Percentiles rank a stretch among this genome's conserved stretches.
phyloP scores from a whole-genome alignment of 2,888 invertebrate genomes.

The Caradrina kadenii region DNA sequence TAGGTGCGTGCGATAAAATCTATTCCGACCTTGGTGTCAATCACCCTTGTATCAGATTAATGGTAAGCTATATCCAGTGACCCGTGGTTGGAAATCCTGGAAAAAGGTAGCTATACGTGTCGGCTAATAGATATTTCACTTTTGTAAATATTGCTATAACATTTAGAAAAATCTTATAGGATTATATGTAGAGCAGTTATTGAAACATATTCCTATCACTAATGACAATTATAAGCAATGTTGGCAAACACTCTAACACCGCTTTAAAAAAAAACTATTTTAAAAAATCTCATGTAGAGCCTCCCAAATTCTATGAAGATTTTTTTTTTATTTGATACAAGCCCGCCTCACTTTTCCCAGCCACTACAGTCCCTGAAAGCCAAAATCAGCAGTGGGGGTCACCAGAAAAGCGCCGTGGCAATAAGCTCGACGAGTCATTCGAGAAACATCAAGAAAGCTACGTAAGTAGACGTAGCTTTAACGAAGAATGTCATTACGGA shows the following conservation, averaged over 20 bases:
- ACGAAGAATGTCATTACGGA: slow-evolving; percentile 8
- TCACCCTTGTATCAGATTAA: slow-evolving; percentile 46
- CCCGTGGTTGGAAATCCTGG: neutral
- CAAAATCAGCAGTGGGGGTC: no score
- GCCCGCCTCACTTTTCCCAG: no score
- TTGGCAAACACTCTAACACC: no score
- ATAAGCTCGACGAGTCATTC: no score
- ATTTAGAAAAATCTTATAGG: no score
- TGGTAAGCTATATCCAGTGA: slow-evolving; percentile 21
- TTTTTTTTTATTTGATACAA: no score
- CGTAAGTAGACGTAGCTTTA: neutral
- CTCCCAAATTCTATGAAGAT: neutral
- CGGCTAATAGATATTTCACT: no score
- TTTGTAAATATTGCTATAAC: no score
- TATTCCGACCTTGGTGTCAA: slow-evolving; percentile 37
- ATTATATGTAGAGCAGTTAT: no score
- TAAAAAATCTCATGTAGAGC: neutral
- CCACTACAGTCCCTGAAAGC: no score
- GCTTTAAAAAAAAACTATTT: no score
- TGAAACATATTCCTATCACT: neutral
- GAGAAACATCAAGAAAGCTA: neutral
- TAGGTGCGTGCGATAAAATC: slow-evolving; percentile 26
- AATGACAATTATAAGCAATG: neutral
- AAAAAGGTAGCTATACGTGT: slow-evolving; percentile 7
- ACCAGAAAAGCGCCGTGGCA: no score